These are phyloP conservation scores for Heliconius sara DNA, from an alignment of 2,888 invertebrate species.

Conservation along the genomic window DNA sequence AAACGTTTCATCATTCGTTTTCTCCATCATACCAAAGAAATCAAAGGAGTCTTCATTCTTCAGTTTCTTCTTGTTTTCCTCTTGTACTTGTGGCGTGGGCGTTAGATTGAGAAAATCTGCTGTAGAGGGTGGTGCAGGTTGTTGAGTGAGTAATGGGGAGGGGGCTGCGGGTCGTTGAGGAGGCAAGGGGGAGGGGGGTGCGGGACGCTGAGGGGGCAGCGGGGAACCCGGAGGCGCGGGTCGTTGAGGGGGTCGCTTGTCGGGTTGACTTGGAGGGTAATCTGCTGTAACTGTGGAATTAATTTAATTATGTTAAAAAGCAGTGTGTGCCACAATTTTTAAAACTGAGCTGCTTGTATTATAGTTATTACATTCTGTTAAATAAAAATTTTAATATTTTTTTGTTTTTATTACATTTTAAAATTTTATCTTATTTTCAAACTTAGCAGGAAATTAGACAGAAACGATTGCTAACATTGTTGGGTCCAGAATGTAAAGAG, in stretches of 20 bases:
- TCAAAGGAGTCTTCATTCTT: constrained; percentile 84
- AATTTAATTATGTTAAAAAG: background rate
- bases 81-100: constrained; percentile 48
- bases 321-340: background rate
- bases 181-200: constrained; percentile 52
- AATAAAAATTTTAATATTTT: background rate
- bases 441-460: background rate
- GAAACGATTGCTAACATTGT: too few relatives aligned
- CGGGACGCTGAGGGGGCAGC: constrained; percentile 43
- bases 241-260: constrained; percentile 61
- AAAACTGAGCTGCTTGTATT: background rate
- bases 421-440: background rate
- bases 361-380: background rate
- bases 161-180: constrained; percentile 55
- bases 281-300: constrained; percentile 68
- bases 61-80: constrained; percentile 52
- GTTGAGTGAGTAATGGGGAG: constrained; percentile 43
- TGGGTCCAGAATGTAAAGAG: too few relatives aligned
- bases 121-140: constrained; percentile 46
- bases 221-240: constrained; percentile 54
- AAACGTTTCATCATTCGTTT: constrained; percentile 74
- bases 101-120: constrained; percentile 71
- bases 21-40: constrained; percentile 84
- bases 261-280: constrained; percentile 59
- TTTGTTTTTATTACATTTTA: background rate